Percentiles rank a stretch among this genome's conserved stretches.
These are phyloP conservation scores for Tenualosa thibaudeaui DNA, from an alignment of 2,797 vertebrate genomes.

Conservation along the genomic window DNA sequence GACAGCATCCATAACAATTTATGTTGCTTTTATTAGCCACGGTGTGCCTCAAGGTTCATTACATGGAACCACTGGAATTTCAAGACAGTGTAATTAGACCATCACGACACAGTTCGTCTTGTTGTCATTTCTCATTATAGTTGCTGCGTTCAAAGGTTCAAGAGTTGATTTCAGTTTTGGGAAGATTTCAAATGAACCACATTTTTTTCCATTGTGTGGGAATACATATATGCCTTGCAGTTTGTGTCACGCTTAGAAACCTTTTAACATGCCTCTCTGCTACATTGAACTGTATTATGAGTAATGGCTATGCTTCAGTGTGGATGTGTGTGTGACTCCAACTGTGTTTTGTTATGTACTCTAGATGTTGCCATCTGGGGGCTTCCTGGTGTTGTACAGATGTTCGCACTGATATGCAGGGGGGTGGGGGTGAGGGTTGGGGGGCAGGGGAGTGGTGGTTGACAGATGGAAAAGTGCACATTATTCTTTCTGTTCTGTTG, in stretches of 20 bases:
- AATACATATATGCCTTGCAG: background rate
- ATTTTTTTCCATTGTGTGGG: background rate
- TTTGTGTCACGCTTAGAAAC: background rate
- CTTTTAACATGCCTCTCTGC: background rate
- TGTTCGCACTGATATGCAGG: background rate
- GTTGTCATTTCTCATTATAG: background rate
- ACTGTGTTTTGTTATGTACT: background rate
- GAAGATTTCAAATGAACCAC: background rate
- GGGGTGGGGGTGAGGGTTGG: background rate
- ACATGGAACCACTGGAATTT: background rate
- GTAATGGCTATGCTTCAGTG: background rate
- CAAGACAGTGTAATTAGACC: background rate
- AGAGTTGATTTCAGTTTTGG: background rate
- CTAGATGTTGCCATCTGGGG: background rate
- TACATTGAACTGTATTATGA: background rate
- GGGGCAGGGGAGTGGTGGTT: background rate
- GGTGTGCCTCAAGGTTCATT: slow-evolving; percentile 6
- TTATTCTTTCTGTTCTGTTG: background rate
- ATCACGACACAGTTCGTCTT: background rate
- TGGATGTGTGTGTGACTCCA: background rate
- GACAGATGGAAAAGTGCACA: background rate
- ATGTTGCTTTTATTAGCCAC: slow-evolving; percentile 1
- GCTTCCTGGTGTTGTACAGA: background rate
- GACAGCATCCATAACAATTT: background rate
- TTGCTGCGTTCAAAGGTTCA: background rate